phyloP scores from a whole-genome alignment of 1,140 invertebrate genomes.

The Trachymyrmex cornetzi region DNA sequence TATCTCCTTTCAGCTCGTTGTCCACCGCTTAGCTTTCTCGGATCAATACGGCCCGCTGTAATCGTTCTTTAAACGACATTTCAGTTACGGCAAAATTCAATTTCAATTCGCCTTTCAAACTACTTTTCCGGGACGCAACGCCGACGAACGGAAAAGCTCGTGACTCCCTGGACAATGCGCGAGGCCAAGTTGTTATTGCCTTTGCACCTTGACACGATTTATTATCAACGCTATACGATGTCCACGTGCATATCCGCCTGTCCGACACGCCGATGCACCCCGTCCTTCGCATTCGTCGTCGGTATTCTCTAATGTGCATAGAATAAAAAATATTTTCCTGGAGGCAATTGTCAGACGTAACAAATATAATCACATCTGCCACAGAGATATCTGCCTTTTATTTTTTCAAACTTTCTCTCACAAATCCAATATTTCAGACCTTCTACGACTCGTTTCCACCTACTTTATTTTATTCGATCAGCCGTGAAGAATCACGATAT shows the following conservation, averaged over 20 bases:
- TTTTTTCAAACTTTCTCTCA: background rate
- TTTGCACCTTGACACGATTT: constrained; percentile 61
- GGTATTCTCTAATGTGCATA: background rate
- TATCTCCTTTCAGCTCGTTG: constrained; percentile 6
- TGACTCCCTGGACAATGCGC: constrained; percentile 46
- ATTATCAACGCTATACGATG: constrained; percentile 33
- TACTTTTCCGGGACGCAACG: constrained; percentile 20
- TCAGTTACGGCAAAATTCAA: constrained; percentile 59
- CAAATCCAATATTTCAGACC: constrained; percentile 5
- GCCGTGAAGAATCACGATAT: constrained; percentile 7
- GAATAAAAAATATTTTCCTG: constrained; percentile 1
- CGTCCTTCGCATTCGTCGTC: constrained; percentile 1
- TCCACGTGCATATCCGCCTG: constrained; percentile 23
- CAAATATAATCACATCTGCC: constrained; percentile 16
- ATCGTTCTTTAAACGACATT: constrained; percentile 61
- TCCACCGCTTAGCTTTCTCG: background rate
- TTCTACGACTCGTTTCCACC: background rate
- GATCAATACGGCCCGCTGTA: constrained; percentile 15
- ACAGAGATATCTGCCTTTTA: background rate
- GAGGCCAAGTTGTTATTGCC: constrained; percentile 49
- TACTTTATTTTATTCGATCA: background rate
- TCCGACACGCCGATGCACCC: constrained; percentile 10
- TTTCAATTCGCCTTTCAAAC: constrained; percentile 68
- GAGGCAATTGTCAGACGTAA: background rate
- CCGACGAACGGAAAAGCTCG: constrained; percentile 4